Base-by-base conservation (phyloP, 1,140 invertebrate species). In the Frieseomelitta varia region DNA sequence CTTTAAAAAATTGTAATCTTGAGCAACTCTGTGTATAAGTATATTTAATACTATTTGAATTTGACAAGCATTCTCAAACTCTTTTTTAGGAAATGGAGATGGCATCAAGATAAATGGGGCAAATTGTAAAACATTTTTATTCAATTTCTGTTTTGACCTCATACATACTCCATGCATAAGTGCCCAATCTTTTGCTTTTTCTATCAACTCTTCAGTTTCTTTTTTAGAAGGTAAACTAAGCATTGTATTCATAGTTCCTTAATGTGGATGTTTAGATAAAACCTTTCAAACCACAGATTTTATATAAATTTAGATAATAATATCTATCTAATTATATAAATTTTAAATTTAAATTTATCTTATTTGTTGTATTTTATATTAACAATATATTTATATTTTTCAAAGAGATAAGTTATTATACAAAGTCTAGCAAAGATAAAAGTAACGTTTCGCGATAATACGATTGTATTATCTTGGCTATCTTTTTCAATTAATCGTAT, bases 1-100 rank as follows among this genome's bases (percentile, higher is more conserved):
- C 55, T 96, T 96, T 2, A 99, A 95, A 93, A 99, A 99, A 65
- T 97, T 96, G 85, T 97, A 95, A 95, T 98, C 97, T 93, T 98
- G 96, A 11, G 98, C 97, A 67, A 99, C 97, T 94, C 96, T 96
- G 92, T 99, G 98, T 95, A 98, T 97, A 14, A 99, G 94, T 87
- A 97, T 95, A 95, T 99, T 99, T 21, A 99, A 95, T 67, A 97
- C 95, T 15, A 95, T 94, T 92, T 98, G 98, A 68, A 98, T 94
- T 51, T 96, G 94, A 17, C 97, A 94, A 1, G 97, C 97, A 91
- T 97, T 96, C 51, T 97, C 94, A 90, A 98, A 98, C 88, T 98
- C 96, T 73, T 95, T 95, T 72, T 95, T 95, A 0, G 98, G 98
- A 93, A 98, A 98, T 24, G 97, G 95, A 6, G 98, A 98, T 10